Evolutionary conservation across 1,140 invertebrate genomes (phyloP).

Genomic region (Myzus persicae): DNA sequence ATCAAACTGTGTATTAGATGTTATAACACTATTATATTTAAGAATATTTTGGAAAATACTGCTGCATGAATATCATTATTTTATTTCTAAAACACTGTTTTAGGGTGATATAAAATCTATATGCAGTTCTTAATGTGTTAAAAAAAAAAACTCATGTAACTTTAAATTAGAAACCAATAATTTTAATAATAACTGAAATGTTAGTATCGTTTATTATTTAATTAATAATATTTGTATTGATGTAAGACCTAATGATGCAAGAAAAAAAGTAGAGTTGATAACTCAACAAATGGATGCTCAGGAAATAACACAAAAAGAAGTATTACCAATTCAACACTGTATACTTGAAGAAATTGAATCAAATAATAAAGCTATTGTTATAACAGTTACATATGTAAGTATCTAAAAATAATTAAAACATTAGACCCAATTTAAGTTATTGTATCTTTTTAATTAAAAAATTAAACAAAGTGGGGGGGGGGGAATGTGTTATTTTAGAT

Average conservation of each 20-base stretch:
- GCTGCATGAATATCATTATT: background rate
- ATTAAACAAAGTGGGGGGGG: no score
- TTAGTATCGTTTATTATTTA: background rate
- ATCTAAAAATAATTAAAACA: background rate
- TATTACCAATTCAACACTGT: conserved; percentile 5
- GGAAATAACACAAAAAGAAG: background rate
- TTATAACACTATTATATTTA: background rate
- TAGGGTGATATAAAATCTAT: no score
- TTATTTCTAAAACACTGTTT: no score
- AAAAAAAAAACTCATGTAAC: background rate
- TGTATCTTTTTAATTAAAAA: background rate
- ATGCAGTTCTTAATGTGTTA: background rate
- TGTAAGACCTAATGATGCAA: background rate
- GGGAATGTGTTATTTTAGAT: background rate
- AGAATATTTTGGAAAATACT: background rate
- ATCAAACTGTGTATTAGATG: no score
- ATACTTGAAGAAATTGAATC: conserved; percentile 27
- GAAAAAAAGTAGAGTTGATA: conserved; percentile 17
- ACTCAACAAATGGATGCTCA: background rate
- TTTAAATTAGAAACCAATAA: background rate
- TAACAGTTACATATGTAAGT: conserved; percentile 1
- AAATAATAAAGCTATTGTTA: background rate
- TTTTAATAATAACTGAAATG: background rate
- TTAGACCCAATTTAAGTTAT: background rate
- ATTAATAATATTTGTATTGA: background rate